phyloP scores from a whole-genome alignment of 2,113 vertebrate genomes.

The Cygnus buccinator region DNA sequence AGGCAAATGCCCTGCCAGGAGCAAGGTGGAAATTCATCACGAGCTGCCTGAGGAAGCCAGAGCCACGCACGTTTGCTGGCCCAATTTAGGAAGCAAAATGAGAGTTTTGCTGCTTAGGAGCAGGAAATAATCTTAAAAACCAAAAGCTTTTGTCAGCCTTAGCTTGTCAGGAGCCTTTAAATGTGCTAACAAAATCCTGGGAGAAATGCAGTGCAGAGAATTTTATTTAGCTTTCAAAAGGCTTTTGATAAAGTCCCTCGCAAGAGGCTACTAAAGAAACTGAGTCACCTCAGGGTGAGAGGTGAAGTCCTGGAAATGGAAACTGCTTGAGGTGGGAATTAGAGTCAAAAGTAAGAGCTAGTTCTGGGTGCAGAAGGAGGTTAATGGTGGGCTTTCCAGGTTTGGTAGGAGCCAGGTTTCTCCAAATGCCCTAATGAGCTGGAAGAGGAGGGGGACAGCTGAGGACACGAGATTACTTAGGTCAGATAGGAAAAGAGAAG shows the following conservation, averaged over 20 bases:
- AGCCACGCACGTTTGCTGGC: not conserved
- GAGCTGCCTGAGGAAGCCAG: conserved; percentile 18
- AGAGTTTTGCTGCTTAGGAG: conserved; percentile 32
- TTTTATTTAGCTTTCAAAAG: conserved; percentile 59
- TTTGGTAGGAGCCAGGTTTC: not conserved
- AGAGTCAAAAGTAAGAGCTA: conserved; percentile 19
- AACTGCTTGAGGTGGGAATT: not conserved
- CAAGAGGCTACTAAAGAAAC: conserved; percentile 44
- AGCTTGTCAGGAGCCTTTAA: conserved; percentile 52
- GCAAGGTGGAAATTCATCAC: not conserved
- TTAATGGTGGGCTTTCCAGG: not conserved
- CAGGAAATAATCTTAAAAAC: conserved; percentile 58
- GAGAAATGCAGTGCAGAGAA: not conserved
- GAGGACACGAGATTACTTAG: conserved; percentile 17
- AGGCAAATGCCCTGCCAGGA: not conserved
- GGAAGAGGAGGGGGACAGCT: conserved; percentile 7
- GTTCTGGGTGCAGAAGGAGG: not conserved
- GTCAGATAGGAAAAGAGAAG: conserved; percentile 19
- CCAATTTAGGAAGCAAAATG: conserved; percentile 33
- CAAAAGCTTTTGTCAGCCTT: conserved; percentile 35
- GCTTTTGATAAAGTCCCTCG: conserved; percentile 45
- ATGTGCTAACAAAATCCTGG: conserved; percentile 38
- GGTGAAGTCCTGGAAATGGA: not conserved
- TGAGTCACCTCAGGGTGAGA: conserved; percentile 26
- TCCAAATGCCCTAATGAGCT: conserved; percentile 47